A percentile compares a stretch with the other conserved stretches of the same genome.
These are phyloP conservation scores for Dilophus febrilis DNA, from an alignment of 2,888 invertebrate species.

Conservation along the genomic window DNA sequence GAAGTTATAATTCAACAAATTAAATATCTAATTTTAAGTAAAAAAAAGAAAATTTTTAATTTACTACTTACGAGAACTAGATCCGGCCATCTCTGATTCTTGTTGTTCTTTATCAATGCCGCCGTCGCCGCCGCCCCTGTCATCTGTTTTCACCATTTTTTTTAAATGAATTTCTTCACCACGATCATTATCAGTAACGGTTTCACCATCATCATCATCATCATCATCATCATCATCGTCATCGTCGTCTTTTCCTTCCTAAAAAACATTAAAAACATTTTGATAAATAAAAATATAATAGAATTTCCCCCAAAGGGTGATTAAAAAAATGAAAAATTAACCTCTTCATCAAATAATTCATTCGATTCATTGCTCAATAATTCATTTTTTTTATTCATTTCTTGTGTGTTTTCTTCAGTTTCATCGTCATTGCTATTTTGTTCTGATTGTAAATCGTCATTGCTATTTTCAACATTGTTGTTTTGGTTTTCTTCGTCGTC, in stretches of 20 bases:
- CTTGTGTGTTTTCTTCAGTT: neutral
- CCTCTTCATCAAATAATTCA: no score
- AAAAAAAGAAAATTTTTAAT: neutral
- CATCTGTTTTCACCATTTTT: conserved; percentile 19
- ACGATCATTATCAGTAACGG: conserved; percentile 26
- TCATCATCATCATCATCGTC: conserved; percentile 11
- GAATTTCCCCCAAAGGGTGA: neutral
- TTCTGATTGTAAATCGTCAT: conserved; percentile 7
- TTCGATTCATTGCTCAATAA: no score
- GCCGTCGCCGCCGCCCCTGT: conserved; percentile 16
- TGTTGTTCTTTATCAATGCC: conserved; percentile 11
- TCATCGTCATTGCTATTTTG: no score
- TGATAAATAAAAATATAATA: neutral
- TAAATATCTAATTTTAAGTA: neutral
- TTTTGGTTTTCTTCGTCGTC: conserved; percentile 15
- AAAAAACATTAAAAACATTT: neutral
- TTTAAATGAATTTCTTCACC: conserved; percentile 20
- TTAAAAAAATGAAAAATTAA: neutral
- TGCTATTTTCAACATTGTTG: conserved; percentile 18
- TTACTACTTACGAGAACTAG: conserved; percentile 18
- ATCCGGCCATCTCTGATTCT: neutral
- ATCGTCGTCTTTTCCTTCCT: neutral
- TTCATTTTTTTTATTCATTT: neutral
- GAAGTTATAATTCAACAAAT: conserved; percentile 2
- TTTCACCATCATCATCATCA: conserved; percentile 25